Conservation (phyloP, 2,113 vertebrate species). For the Coturnix japonica region DNA sequence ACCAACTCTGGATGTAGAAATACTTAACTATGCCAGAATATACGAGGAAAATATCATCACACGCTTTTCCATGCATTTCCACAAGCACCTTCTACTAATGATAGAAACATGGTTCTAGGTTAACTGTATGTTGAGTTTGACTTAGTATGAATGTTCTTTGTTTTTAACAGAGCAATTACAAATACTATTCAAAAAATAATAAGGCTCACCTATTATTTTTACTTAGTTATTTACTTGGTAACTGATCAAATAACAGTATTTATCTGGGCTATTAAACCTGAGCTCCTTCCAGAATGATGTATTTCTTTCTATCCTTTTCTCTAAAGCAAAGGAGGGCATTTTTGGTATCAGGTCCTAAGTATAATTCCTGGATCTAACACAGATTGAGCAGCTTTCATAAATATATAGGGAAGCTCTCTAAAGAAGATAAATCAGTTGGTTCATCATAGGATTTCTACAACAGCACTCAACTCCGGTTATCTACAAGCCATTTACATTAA, state of each 20-base stretch:
- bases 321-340: background rate
- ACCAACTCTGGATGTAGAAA: background rate
- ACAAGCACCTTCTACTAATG: background rate
- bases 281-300: background rate
- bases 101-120: background rate
- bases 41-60: background rate
- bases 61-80: background rate
- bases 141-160: background rate
- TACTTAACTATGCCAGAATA: background rate
- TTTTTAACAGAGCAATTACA: background rate
- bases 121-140: background rate
- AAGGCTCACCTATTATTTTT: background rate
- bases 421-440: background rate
- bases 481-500: slow-evolving; percentile 43
- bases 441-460: slow-evolving; percentile 6
- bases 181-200: background rate
- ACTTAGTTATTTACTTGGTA: background rate
- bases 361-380: background rate
- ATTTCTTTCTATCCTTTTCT: background rate
- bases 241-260: background rate
- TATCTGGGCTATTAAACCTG: background rate
- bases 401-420: background rate
- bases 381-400: slow-evolving; percentile 7
- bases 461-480: background rate
- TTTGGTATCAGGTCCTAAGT: background rate